Percentiles rank a stretch among this genome's conserved stretches.
These are phyloP conservation scores for Bimastos eiseni DNA, from an alignment of 2,888 invertebrate species.

Conservation along the genomic window DNA sequence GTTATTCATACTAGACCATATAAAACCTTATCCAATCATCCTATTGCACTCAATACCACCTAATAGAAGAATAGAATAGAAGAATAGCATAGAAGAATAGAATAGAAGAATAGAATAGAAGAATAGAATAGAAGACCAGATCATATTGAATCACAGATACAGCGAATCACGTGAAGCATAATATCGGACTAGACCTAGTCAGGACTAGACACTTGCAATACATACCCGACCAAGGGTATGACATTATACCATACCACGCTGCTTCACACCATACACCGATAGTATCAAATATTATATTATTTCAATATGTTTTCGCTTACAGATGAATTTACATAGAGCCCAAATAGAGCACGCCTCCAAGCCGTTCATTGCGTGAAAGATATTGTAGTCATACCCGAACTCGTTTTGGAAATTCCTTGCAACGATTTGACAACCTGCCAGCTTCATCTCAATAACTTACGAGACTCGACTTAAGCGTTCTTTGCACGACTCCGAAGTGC, in stretches of 20 bases:
- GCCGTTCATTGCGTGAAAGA: background rate
- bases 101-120: too few species aligned
- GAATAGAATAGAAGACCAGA: too few species aligned
- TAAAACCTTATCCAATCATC: background rate
- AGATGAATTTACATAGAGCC: too few species aligned
- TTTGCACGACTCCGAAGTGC: background rate
- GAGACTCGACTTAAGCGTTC: background rate
- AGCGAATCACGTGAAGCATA: background rate
- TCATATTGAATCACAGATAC: background rate
- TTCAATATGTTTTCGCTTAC: too few species aligned
- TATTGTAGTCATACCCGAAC: background rate
- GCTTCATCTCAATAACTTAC: background rate
- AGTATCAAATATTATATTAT: background rate
- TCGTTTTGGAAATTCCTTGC: background rate
- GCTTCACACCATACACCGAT: background rate
- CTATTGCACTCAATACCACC: background rate
- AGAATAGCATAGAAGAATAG: too few species aligned
- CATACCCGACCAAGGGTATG: background rate
- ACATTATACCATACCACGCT: background rate
- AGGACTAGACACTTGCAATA: background rate
- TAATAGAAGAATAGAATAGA: too few species aligned
- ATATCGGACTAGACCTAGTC: background rate
- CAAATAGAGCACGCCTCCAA: too few species aligned
- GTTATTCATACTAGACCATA: background rate
- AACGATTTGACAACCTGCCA: background rate